Percentiles rank a stretch among this genome's conserved stretches.
Evolutionary conservation across 2,113 vertebrate species (phyloP).

Genomic region (Sceloporus undulatus): DNA sequence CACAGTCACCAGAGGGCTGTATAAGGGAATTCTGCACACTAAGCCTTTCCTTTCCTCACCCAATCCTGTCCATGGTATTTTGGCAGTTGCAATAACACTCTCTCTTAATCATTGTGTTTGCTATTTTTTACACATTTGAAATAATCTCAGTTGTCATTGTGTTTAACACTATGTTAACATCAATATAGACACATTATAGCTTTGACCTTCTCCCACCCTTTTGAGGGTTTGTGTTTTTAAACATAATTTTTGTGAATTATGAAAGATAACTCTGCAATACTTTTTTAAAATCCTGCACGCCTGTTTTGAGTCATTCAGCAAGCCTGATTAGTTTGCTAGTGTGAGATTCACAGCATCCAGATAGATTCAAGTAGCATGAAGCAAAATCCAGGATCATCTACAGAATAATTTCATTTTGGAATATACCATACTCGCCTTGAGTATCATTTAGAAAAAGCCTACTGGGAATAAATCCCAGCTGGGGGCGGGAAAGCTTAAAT

Average conservation of each 20-base stretch:
- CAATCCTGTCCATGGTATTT: not conserved
- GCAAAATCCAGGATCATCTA: not conserved
- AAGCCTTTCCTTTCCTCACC: not conserved
- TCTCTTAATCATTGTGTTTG: not conserved
- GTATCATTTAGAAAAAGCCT: conserved; percentile 17
- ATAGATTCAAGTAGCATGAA: not conserved
- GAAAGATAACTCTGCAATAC: not conserved
- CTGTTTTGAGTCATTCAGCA: not conserved
- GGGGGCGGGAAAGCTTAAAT: not conserved
- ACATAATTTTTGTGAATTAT: not conserved
- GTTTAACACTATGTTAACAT: conserved; percentile 16
- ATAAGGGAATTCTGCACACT: not conserved
- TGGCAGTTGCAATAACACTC: not conserved
- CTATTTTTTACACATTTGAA: not conserved
- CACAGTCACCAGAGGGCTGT: not conserved
- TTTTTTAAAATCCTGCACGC: not conserved
- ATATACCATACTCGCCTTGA: not conserved
- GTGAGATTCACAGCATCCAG: not conserved
- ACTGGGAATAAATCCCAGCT: conserved; percentile 12
- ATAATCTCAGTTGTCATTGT: rapidly evolving
- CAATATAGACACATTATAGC: not conserved
- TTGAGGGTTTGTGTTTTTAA: not conserved
- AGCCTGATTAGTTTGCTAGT: not conserved
- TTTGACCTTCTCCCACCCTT: not conserved
- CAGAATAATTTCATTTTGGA: not conserved